These are phyloP conservation scores for Menura novaehollandiae DNA, from an alignment of 2,113 vertebrate genomes.

Conservation along the genomic window DNA sequence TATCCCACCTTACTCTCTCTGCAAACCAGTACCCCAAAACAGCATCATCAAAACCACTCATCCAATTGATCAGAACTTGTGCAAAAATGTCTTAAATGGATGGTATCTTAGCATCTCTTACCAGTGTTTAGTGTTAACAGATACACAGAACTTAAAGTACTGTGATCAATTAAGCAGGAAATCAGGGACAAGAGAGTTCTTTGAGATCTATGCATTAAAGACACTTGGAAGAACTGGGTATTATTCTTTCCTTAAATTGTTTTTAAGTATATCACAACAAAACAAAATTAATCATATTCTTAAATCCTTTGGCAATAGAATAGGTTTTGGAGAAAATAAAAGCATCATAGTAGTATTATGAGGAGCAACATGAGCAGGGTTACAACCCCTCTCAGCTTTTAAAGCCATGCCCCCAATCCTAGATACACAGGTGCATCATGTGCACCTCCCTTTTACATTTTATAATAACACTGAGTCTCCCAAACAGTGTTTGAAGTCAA, in stretches of 20 bases:
- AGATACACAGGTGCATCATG: not conserved
- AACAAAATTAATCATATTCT: not conserved
- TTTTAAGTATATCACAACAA: not conserved
- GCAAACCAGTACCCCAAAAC: not conserved
- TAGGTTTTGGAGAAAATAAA: not conserved
- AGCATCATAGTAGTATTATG: not conserved
- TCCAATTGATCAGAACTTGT: not conserved
- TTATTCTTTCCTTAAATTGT: not conserved
- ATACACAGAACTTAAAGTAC: not conserved
- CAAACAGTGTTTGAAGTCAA: not conserved
- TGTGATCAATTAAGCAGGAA: not conserved
- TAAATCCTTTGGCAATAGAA: not conserved
- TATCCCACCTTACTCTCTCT: not conserved
- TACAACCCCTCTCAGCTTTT: not conserved
- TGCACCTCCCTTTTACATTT: accelerated
- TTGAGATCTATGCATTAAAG: not conserved
- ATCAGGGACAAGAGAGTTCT: not conserved
- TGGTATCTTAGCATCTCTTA: not conserved
- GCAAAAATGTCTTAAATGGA: not conserved
- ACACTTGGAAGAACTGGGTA: not conserved
- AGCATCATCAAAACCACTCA: not conserved
- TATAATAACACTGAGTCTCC: not conserved
- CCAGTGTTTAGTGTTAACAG: not conserved
- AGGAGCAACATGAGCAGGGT: not conserved
- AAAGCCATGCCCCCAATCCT: not conserved